Evolutionary conservation across 2,888 invertebrate genomes (phyloP).

Genomic region (Mythimna albipuncta): DNA sequence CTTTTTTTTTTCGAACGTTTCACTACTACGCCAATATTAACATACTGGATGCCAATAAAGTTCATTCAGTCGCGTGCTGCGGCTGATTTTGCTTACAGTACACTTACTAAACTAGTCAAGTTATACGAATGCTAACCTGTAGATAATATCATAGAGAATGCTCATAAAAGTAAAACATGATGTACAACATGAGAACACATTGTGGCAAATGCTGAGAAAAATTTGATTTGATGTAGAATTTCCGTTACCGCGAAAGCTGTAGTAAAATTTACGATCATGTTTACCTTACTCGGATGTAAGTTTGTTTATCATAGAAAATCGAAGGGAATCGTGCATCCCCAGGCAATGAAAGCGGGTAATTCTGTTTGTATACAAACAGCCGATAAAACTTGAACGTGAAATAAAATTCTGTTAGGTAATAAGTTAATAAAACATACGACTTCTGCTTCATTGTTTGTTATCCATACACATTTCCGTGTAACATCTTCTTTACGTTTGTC

Average conservation of each 20-base stretch:
- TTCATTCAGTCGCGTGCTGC: slow-evolving; percentile 62
- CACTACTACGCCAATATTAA: slow-evolving; percentile 71
- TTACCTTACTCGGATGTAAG: slow-evolving; percentile 84
- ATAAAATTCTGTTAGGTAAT: slow-evolving; percentile 76
- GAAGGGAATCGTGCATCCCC: slow-evolving; percentile 78
- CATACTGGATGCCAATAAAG: slow-evolving; percentile 78
- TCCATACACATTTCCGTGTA: slow-evolving; percentile 63
- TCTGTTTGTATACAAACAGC: slow-evolving; percentile 79
- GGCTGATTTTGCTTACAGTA: slow-evolving; percentile 46
- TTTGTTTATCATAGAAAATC: slow-evolving; percentile 86
- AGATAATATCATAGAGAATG: slow-evolving; percentile 10
- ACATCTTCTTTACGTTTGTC: slow-evolving; percentile 60
- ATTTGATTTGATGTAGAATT: slow-evolving; percentile 81
- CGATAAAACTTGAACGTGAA: slow-evolving; percentile 79
- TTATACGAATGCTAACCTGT: slow-evolving; percentile 26
- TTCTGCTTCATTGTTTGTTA: slow-evolving; percentile 65
- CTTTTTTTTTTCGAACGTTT: slow-evolving; percentile 74
- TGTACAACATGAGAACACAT: slow-evolving; percentile 62
- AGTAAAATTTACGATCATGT: slow-evolving; percentile 87
- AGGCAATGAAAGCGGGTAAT: slow-evolving; percentile 82
- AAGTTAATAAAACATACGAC: slow-evolving; percentile 76
- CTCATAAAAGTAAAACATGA: slow-evolving; percentile 56
- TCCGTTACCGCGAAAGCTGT: slow-evolving; percentile 77
- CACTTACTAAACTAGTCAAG: slow-evolving; percentile 38
- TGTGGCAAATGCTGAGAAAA: slow-evolving; percentile 68